phyloP scores from a whole-genome alignment of 2,797 vertebrate species.

The Xenentodon cancila region DNA sequence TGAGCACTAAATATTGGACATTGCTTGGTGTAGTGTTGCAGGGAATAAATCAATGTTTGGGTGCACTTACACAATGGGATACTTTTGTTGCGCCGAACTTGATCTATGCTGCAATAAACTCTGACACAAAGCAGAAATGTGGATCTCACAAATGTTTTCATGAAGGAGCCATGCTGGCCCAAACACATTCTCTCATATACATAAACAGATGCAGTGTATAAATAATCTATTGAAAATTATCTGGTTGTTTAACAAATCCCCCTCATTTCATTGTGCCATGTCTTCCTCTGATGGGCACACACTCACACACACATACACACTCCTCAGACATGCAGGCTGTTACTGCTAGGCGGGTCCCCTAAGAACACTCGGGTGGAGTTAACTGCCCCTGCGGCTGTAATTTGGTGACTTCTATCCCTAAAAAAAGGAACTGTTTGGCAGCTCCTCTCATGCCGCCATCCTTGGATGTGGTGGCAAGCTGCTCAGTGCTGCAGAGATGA shows the following conservation, averaged over 20 bases:
- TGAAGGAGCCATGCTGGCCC: conserved; percentile 8
- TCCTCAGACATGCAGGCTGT: conserved; percentile 51
- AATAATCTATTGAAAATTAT: conserved; percentile 19
- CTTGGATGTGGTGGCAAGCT: conserved; percentile 81
- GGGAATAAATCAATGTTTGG: conserved; percentile 18
- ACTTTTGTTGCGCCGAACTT: conserved; percentile 20
- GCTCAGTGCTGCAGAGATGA: conserved; percentile 45
- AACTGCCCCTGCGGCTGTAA: conserved; percentile 80
- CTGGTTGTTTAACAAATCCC: conserved; percentile 24
- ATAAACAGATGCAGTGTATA: conserved; percentile 4
- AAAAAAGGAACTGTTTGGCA: conserved; percentile 83
- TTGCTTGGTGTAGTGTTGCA: conserved; percentile 7
- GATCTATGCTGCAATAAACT: conserved; percentile 29
- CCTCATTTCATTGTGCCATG: conserved; percentile 21
- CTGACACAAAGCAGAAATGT: conserved; percentile 18
- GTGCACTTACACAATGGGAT: not conserved
- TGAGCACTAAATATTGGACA: conserved; percentile 31
- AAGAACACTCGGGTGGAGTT: conserved; percentile 77
- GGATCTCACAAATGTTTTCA: conserved; percentile 34
- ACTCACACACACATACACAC: conserved; percentile 18
- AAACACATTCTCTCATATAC: conserved; percentile 7
- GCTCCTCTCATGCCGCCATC: conserved; percentile 67
- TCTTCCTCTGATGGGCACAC: conserved; percentile 1
- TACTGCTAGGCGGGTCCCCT: conserved; percentile 75
- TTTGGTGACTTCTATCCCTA: conserved; percentile 83